phyloP scores from a whole-genome alignment of 2,888 invertebrate species.

The Lottia gigantea region DNA sequence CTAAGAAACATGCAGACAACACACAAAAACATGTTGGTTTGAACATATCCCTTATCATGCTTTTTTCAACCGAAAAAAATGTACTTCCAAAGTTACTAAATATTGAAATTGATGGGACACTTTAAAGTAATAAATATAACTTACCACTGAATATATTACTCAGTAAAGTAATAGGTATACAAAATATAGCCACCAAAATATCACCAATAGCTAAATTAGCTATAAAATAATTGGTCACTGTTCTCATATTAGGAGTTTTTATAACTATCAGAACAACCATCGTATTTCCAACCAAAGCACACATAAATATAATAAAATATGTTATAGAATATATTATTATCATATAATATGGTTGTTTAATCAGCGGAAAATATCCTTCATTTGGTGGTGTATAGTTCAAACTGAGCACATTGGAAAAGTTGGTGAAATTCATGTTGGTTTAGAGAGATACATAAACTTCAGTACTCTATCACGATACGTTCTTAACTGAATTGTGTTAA shows the following conservation, averaged over 20 bases:
- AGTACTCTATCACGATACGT: no score
- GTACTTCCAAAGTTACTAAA: no score
- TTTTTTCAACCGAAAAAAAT: no score
- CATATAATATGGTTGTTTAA: slow-evolving; percentile 52
- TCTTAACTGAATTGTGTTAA: no score
- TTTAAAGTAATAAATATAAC: slow-evolving; percentile 18
- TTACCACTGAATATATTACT: slow-evolving; percentile 52
- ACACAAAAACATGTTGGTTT: no score
- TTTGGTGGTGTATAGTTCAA: not conserved
- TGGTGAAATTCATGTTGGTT: not conserved
- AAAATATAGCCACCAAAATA: slow-evolving; percentile 55
- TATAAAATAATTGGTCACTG: slow-evolving; percentile 64
- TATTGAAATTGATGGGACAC: no score
- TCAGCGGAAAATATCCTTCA: slow-evolving; percentile 21
- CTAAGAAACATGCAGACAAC: no score
- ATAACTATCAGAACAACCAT: slow-evolving; percentile 65
- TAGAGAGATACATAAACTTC: no score
- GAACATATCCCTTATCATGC: no score
- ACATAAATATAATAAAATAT: slow-evolving; percentile 62
- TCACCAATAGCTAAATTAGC: slow-evolving; percentile 59
- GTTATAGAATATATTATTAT: slow-evolving; percentile 60
- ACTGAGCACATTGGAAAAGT: not conserved
- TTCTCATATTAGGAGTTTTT: slow-evolving; percentile 64
- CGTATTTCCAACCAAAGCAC: slow-evolving; percentile 64
- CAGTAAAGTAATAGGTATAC: slow-evolving; percentile 53